Percentiles rank a stretch among this genome's conserved stretches.
Evolutionary conservation across 2,113 vertebrate genomes (phyloP).

Genomic region (Ursus arctos): DNA sequence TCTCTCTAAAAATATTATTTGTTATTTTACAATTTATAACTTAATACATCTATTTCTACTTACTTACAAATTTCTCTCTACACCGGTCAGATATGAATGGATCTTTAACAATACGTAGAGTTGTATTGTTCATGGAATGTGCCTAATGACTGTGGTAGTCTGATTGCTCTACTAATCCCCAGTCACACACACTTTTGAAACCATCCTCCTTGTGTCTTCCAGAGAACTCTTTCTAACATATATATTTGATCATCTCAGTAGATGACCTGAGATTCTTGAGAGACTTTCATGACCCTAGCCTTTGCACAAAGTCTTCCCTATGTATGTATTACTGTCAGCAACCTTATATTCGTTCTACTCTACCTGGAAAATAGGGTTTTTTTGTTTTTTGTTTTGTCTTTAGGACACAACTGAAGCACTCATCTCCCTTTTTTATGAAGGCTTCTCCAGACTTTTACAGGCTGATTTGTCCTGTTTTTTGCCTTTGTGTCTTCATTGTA

Average conservation of each 20-base stretch:
- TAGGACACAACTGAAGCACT: neutral
- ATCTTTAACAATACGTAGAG: neutral
- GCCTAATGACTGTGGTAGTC: neutral
- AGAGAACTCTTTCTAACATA: conserved; percentile 24
- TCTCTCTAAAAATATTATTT: conserved; percentile 12
- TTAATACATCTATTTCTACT: neutral
- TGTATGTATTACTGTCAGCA: neutral
- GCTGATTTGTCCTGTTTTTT: neutral
- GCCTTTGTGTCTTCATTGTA: neutral
- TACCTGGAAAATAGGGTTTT: neutral
- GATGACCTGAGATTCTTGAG: neutral
- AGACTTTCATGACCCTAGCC: neutral
- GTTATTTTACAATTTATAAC: neutral
- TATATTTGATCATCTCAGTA: neutral
- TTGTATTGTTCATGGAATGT: neutral
- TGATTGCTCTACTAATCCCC: neutral
- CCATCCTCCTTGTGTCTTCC: neutral
- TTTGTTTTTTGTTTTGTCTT: neutral
- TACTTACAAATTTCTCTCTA: neutral
- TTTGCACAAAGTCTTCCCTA: neutral
- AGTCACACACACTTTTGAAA: neutral
- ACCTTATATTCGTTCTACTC: neutral
- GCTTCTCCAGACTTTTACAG: neutral
- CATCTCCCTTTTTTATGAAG: neutral
- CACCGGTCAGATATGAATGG: neutral